Conservation (phyloP, 2,888 invertebrate species). For the Drosophila leonis region DNA sequence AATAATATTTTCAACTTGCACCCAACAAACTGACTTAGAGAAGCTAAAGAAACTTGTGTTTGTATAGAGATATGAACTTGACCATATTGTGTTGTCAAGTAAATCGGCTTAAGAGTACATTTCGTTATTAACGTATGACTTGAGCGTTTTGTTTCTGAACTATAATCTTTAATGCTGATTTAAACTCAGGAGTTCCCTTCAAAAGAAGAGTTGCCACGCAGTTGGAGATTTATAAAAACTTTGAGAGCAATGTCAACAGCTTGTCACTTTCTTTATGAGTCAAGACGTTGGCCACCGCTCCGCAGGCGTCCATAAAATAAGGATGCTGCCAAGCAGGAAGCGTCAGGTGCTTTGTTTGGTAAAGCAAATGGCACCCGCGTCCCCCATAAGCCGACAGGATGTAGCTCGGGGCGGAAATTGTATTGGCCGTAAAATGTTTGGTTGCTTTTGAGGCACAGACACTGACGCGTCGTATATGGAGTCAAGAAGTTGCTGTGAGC, state of each 20-base stretch:
- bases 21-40: too few relatives aligned
- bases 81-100: background rate
- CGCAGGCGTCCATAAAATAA: constrained; percentile 19
- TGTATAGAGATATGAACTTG: background rate
- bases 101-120: background rate
- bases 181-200: too few relatives aligned
- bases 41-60: background rate
- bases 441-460: constrained; percentile 18
- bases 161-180: background rate
- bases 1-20: background rate
- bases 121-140: too few relatives aligned
- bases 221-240: constrained; percentile 6
- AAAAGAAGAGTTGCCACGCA: background rate
- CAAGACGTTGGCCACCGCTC: constrained; percentile 27
- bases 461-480: constrained; percentile 19
- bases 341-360: constrained; percentile 22
- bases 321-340: constrained; percentile 21
- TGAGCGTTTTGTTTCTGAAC: background rate
- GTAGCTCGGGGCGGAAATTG: constrained; percentile 58
- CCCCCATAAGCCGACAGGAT: constrained; percentile 45
- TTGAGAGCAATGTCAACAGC: constrained; percentile 29
- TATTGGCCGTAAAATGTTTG: constrained; percentile 64
- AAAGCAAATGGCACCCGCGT: constrained; percentile 54
- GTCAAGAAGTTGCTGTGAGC: constrained; percentile 23
- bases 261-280: constrained; percentile 41